Base-by-base conservation (phyloP, 1,140 invertebrate species). In the Argopecten irradians region DNA sequence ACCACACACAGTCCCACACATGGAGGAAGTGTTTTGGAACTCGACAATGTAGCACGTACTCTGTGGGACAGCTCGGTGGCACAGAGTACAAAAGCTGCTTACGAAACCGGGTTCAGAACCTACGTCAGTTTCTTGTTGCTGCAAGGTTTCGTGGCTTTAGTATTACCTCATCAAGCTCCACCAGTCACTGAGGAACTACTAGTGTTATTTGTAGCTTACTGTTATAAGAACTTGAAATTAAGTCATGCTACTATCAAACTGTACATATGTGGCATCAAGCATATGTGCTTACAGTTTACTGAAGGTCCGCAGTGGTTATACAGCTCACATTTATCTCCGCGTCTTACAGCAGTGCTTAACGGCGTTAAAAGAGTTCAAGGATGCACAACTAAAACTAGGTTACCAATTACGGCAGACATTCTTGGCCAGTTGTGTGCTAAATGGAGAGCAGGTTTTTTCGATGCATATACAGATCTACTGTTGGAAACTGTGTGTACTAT, bases 21-120 rank as follows among this genome's bases (percentile, higher is more conserved):
- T 19, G 34, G 28, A 83, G 55, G 35, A 87, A 19, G 46, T 82
- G 34, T 39, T 87, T n/a, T n/a, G n/a, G n/a, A n/a, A n/a, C n/a
- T n/a, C n/a, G n/a, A n/a, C n/a, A n/a, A n/a, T n/a, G 43, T 46
- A 46, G 43, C 14, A 46, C 43, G 22, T 2, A 1, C 9, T 46
- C 22, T 46, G 43, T 46, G 43, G 43, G 14, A 19, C 43, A 19
- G 9, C 1, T 46, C 43, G 22, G 43, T 46, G 19, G 43, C 43
- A 46, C 43, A 11, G 1, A 11, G 19, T 2, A 46, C 43, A 19
- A 46, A 46, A 14, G 19, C 43, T 8, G 43, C 43, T 8, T 46
- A 46, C 14, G 43, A 46, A 19, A 16, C 43, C 13, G 43, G 43
- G 22, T 46, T 16, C 14, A 46, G 19, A 16, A 46, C 43, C 1